Conservation (phyloP, 2,888 invertebrate genomes). For the Didymodactylos carnosus region DNA sequence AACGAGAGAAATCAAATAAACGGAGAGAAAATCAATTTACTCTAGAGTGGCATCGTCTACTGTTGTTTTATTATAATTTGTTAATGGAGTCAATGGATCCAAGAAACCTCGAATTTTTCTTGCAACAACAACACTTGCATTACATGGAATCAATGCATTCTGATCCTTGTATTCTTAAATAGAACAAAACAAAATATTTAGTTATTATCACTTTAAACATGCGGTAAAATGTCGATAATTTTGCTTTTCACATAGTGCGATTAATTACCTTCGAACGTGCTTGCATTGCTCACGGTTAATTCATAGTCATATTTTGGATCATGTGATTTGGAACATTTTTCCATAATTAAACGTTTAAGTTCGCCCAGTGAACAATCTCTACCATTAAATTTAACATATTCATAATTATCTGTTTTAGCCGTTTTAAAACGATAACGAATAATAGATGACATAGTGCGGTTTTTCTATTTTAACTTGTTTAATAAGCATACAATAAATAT, state of each 20-base stretch:
- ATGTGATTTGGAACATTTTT: slow-evolving; percentile 34
- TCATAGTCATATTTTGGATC: slow-evolving; percentile 64
- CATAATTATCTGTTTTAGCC: slow-evolving; percentile 74
- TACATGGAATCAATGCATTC: slow-evolving; percentile 74
- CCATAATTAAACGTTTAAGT: slow-evolving; percentile 71
- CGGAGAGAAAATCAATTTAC: no score
- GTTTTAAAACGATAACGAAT: slow-evolving; percentile 98
- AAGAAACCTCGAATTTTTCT: slow-evolving; percentile 34
- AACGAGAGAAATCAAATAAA: no score
- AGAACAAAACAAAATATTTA: slow-evolving; percentile 23
- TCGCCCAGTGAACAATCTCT: slow-evolving; percentile 83
- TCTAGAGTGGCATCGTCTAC: no score
- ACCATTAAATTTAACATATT: slow-evolving; percentile 88
- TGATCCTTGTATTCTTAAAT: slow-evolving; percentile 70
- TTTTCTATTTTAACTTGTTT: neutral
- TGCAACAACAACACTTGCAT: slow-evolving; percentile 81
- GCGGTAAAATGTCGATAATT: no score
- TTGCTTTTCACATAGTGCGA: neutral
- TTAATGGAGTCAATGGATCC: neutral
- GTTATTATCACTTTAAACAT: slow-evolving; percentile 15
- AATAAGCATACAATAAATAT: neutral
- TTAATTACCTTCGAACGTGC: neutral
- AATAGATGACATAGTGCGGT: slow-evolving; percentile 42
- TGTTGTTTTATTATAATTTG: no score
- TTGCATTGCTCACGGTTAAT: neutral